Conservation (phyloP, 2,113 vertebrate species). For the Ceratotherium simum region DNA sequence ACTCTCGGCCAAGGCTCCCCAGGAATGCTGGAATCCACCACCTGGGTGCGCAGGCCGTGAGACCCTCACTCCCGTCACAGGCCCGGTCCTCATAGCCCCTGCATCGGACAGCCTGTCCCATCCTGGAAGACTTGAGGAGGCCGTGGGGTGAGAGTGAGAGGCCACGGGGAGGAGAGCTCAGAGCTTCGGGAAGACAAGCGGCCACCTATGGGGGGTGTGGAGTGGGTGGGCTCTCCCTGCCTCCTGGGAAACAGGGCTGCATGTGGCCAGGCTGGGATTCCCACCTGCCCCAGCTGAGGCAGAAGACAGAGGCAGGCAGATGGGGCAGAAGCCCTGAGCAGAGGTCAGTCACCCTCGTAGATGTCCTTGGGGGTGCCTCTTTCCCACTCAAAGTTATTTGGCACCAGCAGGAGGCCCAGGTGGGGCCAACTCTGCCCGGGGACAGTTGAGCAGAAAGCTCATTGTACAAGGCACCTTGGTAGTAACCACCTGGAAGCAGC, state of each 20-base stretch:
- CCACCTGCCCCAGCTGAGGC: not conserved
- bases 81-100: not conserved
- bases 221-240: not conserved
- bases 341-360: not conserved
- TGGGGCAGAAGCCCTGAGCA: not conserved
- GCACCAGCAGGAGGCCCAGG: not conserved
- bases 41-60: rapidly evolving
- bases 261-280: not conserved
- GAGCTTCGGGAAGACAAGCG: not conserved
- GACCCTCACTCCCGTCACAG: not conserved
- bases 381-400: not conserved
- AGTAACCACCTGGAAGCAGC: not conserved
- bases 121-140: not conserved
- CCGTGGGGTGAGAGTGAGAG: no score
- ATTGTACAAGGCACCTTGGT: not conserved
- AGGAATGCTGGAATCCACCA: constrained; percentile 67
- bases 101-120: not conserved
- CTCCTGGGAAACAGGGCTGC: not conserved
- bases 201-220: rapidly evolving
- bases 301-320: not conserved
- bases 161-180: rapidly evolving
- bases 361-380: not conserved
- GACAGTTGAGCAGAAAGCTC: not conserved
- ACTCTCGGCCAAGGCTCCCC: constrained; percentile 71
- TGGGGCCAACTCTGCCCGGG: not conserved